These are phyloP conservation scores for Lamproptera curius DNA, from an alignment of 2,888 invertebrate genomes.

Conservation along the genomic window DNA sequence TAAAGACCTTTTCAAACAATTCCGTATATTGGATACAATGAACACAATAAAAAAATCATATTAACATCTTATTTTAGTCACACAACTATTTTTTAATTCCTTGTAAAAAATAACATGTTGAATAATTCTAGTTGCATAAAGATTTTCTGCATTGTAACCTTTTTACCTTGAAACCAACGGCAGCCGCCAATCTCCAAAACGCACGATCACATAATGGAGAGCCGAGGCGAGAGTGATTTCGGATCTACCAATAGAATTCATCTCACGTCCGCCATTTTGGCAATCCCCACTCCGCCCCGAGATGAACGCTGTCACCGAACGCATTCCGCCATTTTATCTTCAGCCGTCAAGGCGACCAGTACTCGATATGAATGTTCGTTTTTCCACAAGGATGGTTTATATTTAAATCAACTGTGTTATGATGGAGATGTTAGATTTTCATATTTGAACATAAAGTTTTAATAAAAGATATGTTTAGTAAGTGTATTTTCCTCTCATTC, in stretches of 20 bases:
- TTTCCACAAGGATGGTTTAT: too few species aligned
- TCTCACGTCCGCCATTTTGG: conserved; percentile 11
- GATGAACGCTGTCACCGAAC: conserved; percentile 6
- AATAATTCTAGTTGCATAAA: background rate
- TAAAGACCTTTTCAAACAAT: background rate
- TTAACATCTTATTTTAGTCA: background rate
- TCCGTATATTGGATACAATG: background rate
- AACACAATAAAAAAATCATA: background rate
- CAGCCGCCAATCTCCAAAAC: conserved; percentile 7
- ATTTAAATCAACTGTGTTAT: too few species aligned
- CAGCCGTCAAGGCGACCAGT: too few species aligned
- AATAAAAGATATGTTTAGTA: too few species aligned
- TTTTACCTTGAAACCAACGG: background rate
- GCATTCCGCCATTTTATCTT: conserved; percentile 5
- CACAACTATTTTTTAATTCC: background rate
- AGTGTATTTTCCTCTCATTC: too few species aligned
- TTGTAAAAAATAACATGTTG: background rate
- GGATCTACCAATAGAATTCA: conserved; percentile 11
- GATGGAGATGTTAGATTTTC: too few species aligned
- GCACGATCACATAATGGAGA: background rate
- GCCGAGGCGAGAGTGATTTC: background rate
- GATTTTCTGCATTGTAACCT: background rate
- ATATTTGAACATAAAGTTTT: too few species aligned
- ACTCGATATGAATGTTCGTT: too few species aligned
- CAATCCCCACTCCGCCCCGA: conserved; percentile 12